These are phyloP conservation scores for Barypeithes pellucidus DNA, from an alignment of 2,888 invertebrate genomes.

Conservation along the genomic window DNA sequence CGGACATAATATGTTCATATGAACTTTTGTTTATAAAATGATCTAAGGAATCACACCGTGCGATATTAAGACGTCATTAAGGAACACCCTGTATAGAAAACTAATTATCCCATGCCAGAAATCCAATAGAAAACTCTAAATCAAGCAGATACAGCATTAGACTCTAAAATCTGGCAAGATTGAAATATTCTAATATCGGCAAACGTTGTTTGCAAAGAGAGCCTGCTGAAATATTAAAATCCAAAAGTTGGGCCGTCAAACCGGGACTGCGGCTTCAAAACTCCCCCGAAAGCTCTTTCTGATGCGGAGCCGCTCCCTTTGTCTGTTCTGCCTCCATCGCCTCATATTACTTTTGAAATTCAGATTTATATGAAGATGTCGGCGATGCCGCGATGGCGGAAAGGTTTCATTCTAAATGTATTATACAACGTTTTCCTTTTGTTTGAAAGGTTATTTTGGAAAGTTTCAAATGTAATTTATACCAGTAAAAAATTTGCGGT, in stretches of 20 bases:
- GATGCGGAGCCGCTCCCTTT: slow-evolving; percentile 37
- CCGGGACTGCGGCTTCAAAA: slow-evolving; percentile 38
- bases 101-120: too few relatives aligned
- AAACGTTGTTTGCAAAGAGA: slow-evolving; percentile 63
- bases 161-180: slow-evolving; percentile 67
- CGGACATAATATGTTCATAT: too few relatives aligned
- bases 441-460: neutral
- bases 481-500: too few relatives aligned
- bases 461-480: neutral
- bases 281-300: slow-evolving; percentile 42
- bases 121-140: slow-evolving; percentile 8
- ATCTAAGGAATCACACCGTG: too few relatives aligned
- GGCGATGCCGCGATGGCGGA: slow-evolving; percentile 6
- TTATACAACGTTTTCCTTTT: slow-evolving; percentile 20
- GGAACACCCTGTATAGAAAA: too few relatives aligned
- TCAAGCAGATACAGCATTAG: slow-evolving; percentile 55
- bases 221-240: slow-evolving; percentile 65
- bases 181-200: slow-evolving; percentile 70
- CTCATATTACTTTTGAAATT: slow-evolving; percentile 48
- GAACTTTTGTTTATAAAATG: too few relatives aligned
- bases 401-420: slow-evolving; percentile 11
- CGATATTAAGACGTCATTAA: too few relatives aligned
- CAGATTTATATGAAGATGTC: slow-evolving; percentile 40
- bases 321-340: slow-evolving; percentile 33
- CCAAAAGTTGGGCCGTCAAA: slow-evolving; percentile 56